Percentiles rank a stretch among this genome's conserved stretches.
These are phyloP conservation scores for Cotesia congregata DNA, from an alignment of 2,888 invertebrate species.

Conservation along the genomic window DNA sequence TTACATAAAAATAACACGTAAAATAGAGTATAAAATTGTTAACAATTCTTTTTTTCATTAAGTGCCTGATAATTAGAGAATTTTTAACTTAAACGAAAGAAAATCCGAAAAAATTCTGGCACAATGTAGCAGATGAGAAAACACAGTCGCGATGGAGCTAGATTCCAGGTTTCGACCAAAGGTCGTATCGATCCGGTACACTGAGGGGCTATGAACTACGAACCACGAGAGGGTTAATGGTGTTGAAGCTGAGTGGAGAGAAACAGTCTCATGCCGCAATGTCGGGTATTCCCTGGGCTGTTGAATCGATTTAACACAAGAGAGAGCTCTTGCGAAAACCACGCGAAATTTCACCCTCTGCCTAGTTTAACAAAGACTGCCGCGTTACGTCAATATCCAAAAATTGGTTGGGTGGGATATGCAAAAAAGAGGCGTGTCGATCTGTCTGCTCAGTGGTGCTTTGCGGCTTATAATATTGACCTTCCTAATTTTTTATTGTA, in stretches of 20 bases:
- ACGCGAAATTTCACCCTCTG: not conserved
- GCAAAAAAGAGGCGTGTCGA: not conserved
- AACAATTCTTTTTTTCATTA: not conserved
- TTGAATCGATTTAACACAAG: not conserved
- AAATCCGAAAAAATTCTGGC: not conserved
- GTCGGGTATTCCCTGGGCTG: conserved; percentile 1
- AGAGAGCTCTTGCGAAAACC: not conserved
- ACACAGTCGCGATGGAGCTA: not conserved
- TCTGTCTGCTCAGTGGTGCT: not conserved
- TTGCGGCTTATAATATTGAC: not conserved
- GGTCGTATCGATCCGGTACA: not conserved
- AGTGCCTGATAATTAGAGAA: not conserved
- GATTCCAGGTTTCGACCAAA: not conserved
- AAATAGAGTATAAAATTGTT: not conserved
- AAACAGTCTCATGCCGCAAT: not conserved
- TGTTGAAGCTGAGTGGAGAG: conserved; percentile 5
- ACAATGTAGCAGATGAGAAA: not conserved
- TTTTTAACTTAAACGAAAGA: not conserved
- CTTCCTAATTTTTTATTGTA: not conserved
- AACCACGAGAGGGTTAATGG: conserved; percentile 18
- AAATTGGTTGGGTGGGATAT: not conserved
- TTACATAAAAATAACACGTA: not conserved
- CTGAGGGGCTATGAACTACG: not conserved
- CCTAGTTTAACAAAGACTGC: not conserved
- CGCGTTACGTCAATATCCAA: not conserved